Conservation (phyloP, 1,140 invertebrate genomes). For the Cepaea nemoralis region DNA sequence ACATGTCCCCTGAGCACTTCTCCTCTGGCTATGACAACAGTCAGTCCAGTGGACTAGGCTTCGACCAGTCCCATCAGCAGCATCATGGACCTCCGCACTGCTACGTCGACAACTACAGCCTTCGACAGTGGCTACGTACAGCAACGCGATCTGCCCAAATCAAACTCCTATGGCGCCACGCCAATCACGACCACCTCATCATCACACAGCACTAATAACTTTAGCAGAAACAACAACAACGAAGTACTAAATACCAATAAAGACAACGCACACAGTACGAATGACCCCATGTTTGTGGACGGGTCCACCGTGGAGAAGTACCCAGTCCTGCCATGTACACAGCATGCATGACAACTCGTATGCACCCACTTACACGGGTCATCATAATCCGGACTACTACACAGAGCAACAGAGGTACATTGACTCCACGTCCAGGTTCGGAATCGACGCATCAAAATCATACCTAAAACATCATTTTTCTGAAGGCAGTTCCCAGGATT, state of each 20-base stretch:
- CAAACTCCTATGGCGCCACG: conserved; percentile 31
- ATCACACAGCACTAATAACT: neutral
- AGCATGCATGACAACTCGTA: conserved; percentile 46
- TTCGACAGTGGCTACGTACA: conserved; percentile 56
- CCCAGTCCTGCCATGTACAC: neutral
- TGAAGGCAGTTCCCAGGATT: conserved; percentile 18
- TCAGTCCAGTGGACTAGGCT: conserved; percentile 37
- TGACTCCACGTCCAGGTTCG: conserved; percentile 36
- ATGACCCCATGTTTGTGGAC: conserved; percentile 38
- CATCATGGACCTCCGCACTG: conserved; percentile 11
- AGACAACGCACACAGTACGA: neutral
- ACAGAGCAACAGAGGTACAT: conserved; percentile 41
- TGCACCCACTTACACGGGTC: conserved; percentile 29
- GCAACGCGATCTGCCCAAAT: conserved; percentile 38
- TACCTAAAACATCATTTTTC: conserved; percentile 28
- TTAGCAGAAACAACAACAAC: conserved; percentile 34
- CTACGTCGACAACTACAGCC: conserved; percentile 51
- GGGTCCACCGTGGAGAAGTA: conserved; percentile 26
- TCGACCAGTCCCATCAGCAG: conserved; percentile 37
- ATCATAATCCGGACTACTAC: conserved; percentile 49
- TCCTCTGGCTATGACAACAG: conserved; percentile 44
- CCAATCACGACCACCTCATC: conserved; percentile 19
- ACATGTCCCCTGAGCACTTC: conserved; percentile 51
- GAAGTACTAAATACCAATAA: neutral
- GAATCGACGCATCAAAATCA: conserved; percentile 6